Percentiles rank a stretch among this genome's conserved stretches.
Evolutionary conservation across 1,140 invertebrate species (phyloP).

Genomic region (Galleria mellonella): DNA sequence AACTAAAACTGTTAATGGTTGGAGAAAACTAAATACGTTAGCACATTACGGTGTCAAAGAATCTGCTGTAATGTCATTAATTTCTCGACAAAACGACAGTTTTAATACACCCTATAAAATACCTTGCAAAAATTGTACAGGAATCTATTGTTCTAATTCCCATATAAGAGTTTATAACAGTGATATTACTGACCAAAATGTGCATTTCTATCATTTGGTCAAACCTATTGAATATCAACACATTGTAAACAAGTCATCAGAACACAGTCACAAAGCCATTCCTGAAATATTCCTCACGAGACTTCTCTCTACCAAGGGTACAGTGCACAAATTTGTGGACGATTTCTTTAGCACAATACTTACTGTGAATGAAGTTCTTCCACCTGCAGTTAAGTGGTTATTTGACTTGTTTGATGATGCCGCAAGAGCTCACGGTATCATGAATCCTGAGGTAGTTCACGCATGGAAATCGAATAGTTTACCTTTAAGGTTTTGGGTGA

Average conservation of each 20-base stretch:
- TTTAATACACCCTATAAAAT: slow-evolving; percentile 87
- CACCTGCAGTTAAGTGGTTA: slow-evolving; percentile 95
- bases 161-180: slow-evolving; percentile 87
- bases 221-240: slow-evolving; percentile 87
- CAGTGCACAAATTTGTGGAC: slow-evolving; percentile 97
- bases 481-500: slow-evolving; percentile 96
- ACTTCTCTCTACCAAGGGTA: slow-evolving; percentile 94
- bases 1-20: slow-evolving; percentile 90
- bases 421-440: slow-evolving; percentile 87
- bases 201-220: slow-evolving; percentile 88
- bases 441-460: slow-evolving; percentile 90
- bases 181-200: slow-evolving; percentile 82
- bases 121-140: slow-evolving; percentile 86
- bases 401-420: slow-evolving; percentile 96
- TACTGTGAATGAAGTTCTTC: slow-evolving; percentile 91
- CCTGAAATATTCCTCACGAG: slow-evolving; percentile 96
- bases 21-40: slow-evolving; percentile 94
- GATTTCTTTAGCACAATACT: slow-evolving; percentile 94
- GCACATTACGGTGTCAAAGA: slow-evolving; percentile 95
- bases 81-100: slow-evolving; percentile 90
- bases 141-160: slow-evolving; percentile 84
- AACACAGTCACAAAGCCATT: slow-evolving; percentile 92
- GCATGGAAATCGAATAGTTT: slow-evolving; percentile 98
- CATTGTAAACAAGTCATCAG: slow-evolving; percentile 77
- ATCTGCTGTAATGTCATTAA: slow-evolving; percentile 94